Percentiles rank a stretch among this genome's conserved stretches.
Evolutionary conservation across 2,888 invertebrate genomes (phyloP).

Genomic region (Sphaerophoria taeniata): DNA sequence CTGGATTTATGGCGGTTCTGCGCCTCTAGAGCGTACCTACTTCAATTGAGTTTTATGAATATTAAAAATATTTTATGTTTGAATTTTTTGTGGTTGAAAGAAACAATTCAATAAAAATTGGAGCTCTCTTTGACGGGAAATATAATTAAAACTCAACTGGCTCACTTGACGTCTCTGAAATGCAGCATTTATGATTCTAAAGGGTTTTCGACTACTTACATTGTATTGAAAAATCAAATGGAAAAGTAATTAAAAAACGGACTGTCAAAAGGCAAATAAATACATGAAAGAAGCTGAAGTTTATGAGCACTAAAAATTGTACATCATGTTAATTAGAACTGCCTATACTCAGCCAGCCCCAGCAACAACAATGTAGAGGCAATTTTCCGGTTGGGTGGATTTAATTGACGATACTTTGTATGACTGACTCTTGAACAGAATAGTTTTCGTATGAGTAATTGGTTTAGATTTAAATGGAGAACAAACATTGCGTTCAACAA

Average conservation of each 20-base stretch:
- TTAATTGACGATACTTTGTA: not conserved
- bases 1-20: slow-evolving; percentile 64
- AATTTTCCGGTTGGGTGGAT: slow-evolving; percentile 63
- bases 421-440: not conserved
- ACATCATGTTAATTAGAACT: slow-evolving; percentile 21
- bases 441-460: not conserved
- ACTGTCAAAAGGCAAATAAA: slow-evolving; percentile 47
- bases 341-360: not conserved
- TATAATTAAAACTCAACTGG: slow-evolving; percentile 44
- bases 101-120: not conserved
- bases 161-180: slow-evolving; percentile 6
- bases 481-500: not conserved
- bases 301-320: slow-evolving; percentile 51
- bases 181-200: not conserved
- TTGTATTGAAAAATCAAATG: slow-evolving; percentile 31
- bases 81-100: slow-evolving; percentile 8
- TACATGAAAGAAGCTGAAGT: slow-evolving; percentile 61
- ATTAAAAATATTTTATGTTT: slow-evolving; percentile 60
- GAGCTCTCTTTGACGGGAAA: not conserved
- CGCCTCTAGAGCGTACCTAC: slow-evolving; percentile 21
- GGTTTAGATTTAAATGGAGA: not conserved
- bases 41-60: slow-evolving; percentile 71
- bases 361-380: slow-evolving; percentile 56
- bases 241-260: slow-evolving; percentile 51
- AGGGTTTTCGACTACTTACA: slow-evolving; percentile 26